Conservation (phyloP, 2,113 vertebrate genomes). For the Nematolebias whitei region DNA sequence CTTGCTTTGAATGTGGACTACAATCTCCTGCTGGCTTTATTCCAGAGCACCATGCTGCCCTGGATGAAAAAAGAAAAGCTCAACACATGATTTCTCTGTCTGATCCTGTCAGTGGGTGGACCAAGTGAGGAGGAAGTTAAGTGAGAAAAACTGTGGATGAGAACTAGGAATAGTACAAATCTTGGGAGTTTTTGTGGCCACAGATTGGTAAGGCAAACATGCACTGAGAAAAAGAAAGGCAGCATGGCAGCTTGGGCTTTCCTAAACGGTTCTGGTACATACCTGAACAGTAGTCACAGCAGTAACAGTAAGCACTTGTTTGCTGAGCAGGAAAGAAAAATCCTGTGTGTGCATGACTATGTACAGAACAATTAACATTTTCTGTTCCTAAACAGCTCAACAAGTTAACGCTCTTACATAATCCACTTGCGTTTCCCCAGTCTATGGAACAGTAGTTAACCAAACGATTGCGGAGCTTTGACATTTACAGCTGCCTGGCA, state of each 20-base stretch:
- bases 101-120: conserved; percentile 71
- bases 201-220: conserved; percentile 61
- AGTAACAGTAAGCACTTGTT: conserved; percentile 61
- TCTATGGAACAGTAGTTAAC: conserved; percentile 11
- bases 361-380: conserved; percentile 27
- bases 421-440: conserved; percentile 13
- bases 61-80: conserved; percentile 36
- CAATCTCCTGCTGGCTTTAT: conserved; percentile 59
- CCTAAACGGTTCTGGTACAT: conserved; percentile 51
- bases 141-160: conserved; percentile 55
- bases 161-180: conserved; percentile 32
- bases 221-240: conserved; percentile 36
- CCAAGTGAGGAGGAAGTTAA: conserved; percentile 44
- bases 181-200: conserved; percentile 40
- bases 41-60: conserved; percentile 65
- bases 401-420: conserved; percentile 43
- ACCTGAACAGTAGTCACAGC: conserved; percentile 53
- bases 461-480: conserved; percentile 39
- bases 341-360: conserved; percentile 20
- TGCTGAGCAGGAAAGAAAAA: conserved; percentile 18
- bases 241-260: conserved; percentile 41
- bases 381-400: conserved; percentile 27
- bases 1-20: conserved; percentile 51
- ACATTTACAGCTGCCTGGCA: conserved; percentile 49
- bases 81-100: conserved; percentile 66